phyloP scores from a whole-genome alignment of 2,113 vertebrate genomes.

The Brachirus orientalis region DNA sequence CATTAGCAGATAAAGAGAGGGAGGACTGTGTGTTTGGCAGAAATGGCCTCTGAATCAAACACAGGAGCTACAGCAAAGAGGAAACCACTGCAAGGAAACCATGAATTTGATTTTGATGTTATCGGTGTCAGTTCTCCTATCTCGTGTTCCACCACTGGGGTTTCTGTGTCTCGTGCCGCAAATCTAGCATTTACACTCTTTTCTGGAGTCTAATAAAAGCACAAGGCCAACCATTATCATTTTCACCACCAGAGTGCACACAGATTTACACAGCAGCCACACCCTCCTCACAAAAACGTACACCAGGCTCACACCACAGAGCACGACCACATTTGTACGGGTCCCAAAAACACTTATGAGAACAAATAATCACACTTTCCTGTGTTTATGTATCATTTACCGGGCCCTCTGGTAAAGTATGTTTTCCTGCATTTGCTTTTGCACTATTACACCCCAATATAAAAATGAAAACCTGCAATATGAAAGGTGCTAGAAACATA shows the following conservation, averaged over 20 bases:
- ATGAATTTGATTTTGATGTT: slow-evolving; percentile 66
- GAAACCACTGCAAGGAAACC: slow-evolving; percentile 64
- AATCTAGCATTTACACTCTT: slow-evolving; percentile 31
- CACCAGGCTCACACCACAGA: slow-evolving; percentile 20
- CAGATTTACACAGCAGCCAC: slow-evolving; percentile 28
- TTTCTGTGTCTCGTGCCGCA: slow-evolving; percentile 4
- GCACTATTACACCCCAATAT: not conserved
- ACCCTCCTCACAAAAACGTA: slow-evolving; percentile 12
- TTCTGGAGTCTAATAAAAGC: slow-evolving; percentile 30
- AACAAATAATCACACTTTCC: slow-evolving; percentile 14
- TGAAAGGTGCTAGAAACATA: not conserved
- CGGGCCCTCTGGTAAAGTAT: not conserved
- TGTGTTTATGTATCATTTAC: slow-evolving; percentile 9
- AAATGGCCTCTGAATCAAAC: slow-evolving; percentile 67
- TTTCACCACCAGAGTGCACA: slow-evolving; percentile 25
- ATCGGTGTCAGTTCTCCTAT: slow-evolving; percentile 37
- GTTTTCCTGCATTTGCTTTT: slow-evolving; percentile 1
- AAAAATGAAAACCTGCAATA: not conserved
- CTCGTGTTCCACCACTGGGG: slow-evolving; percentile 29
- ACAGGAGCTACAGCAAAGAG: slow-evolving; percentile 24
- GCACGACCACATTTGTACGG: slow-evolving; percentile 15
- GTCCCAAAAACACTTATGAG: slow-evolving; percentile 6
- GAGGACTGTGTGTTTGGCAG: slow-evolving; percentile 56
- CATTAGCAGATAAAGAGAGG: slow-evolving; percentile 32
- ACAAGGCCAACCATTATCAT: slow-evolving; percentile 31